Evolutionary conservation across 2,888 invertebrate genomes (phyloP).

Genomic region (Marronus borbonicus): DNA sequence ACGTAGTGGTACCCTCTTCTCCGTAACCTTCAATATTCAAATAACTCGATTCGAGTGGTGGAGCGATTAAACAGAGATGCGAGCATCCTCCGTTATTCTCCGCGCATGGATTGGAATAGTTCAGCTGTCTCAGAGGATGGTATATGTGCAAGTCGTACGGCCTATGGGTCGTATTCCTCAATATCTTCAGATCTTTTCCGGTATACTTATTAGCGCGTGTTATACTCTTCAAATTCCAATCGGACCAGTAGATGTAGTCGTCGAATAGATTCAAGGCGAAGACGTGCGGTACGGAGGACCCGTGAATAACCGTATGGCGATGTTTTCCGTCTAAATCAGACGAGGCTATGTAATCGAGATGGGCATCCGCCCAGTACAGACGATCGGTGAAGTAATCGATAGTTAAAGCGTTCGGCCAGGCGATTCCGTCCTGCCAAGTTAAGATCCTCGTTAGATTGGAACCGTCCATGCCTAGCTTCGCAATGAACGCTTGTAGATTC

Average conservation of each 20-base stretch:
- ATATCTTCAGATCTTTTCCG: conserved; percentile 80
- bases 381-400: conserved; percentile 97
- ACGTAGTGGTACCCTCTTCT: conserved; percentile 85
- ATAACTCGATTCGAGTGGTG: conserved; percentile 84
- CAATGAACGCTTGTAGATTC: conserved; percentile 96
- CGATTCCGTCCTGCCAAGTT: conserved; percentile 94
- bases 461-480: conserved; percentile 98
- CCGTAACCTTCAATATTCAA: conserved; percentile 85
- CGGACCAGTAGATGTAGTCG: conserved; percentile 96
- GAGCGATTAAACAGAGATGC: conserved; percentile 93
- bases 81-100: conserved; percentile 95
- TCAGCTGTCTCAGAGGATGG: conserved; percentile 89
- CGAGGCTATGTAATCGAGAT: conserved; percentile 97
- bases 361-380: conserved; percentile 98
- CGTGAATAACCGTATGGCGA: conserved; percentile 86
- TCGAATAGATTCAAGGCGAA: conserved; percentile 96
- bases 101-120: conserved; percentile 92
- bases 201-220: conserved; percentile 94
- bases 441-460: conserved; percentile 90
- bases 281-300: conserved; percentile 91
- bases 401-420: conserved; percentile 98
- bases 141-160: conserved; percentile 95
- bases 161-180: conserved; percentile 94
- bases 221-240: conserved; percentile 97
- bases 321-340: conserved; percentile 94